Percentiles rank a stretch among this genome's conserved stretches.
Conservation (phyloP, 1,140 invertebrate species). For the Magallana angulata region DNA sequence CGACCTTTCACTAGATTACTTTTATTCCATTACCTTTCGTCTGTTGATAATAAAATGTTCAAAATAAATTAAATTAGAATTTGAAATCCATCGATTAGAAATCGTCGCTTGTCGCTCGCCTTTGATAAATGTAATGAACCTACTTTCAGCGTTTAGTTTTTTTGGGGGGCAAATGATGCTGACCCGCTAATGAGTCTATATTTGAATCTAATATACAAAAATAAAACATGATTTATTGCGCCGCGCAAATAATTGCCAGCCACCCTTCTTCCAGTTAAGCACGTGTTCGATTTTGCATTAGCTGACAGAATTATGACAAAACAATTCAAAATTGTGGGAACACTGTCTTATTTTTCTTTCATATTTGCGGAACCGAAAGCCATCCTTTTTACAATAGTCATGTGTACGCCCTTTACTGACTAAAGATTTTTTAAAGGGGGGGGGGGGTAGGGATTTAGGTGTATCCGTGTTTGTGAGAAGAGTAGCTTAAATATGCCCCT, state of each 20-base stretch:
- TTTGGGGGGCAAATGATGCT: neutral
- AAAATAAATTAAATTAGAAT: conserved; percentile 35
- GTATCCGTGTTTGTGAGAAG: too few species aligned
- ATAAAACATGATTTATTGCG: neutral
- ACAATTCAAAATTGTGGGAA: too few species aligned
- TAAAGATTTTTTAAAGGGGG: too few species aligned
- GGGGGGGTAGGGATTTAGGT: too few species aligned
- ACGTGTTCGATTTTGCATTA: too few species aligned
- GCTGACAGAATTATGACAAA: too few species aligned
- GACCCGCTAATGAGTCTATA: conserved; percentile 26
- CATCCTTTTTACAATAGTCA: too few species aligned
- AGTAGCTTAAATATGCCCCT: too few species aligned
- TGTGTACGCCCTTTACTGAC: too few species aligned
- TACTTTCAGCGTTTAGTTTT: neutral
- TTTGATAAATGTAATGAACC: neutral
- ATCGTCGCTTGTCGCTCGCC: neutral
- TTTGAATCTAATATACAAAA: conserved; percentile 1
- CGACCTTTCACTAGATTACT: conserved; percentile 28
- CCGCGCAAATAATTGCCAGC: neutral
- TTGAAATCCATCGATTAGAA: conserved; percentile 24
- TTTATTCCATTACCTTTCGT: conserved; percentile 19
- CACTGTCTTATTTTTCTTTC: too few species aligned
- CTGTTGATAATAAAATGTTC: conserved; percentile 23
- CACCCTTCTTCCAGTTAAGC: neutral
- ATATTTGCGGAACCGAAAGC: too few species aligned